phyloP scores from a whole-genome alignment of 2,113 vertebrate species.

The Phyllostomus discolor region DNA sequence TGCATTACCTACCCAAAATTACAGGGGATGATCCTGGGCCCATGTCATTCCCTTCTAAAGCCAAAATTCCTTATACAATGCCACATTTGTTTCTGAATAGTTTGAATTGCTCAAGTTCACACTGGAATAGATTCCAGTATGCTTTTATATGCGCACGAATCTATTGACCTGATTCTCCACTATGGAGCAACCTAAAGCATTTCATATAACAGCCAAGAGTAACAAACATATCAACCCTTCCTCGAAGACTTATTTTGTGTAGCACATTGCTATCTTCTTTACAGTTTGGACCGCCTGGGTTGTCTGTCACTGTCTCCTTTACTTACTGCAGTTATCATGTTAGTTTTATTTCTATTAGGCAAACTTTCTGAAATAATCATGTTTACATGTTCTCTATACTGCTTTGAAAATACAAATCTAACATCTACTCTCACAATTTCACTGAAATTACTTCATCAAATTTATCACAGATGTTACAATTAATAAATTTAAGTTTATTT shows the following conservation, averaged over 20 bases:
- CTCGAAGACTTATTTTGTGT: not conserved
- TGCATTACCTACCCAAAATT: not conserved
- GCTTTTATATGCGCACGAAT: not conserved
- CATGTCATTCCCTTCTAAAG: not conserved
- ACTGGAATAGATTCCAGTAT: not conserved
- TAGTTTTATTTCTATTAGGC: not conserved
- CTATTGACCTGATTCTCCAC: not conserved
- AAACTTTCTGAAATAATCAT: not conserved
- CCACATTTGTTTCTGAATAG: not conserved
- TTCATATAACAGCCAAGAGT: not conserved
- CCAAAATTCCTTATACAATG: not conserved
- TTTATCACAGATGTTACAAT: not conserved
- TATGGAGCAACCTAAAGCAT: not conserved
- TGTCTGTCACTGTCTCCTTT: not conserved
- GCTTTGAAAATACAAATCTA: not conserved
- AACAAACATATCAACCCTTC: not conserved
- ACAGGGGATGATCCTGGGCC: not conserved
- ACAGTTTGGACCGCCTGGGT: not conserved
- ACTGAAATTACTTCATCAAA: not conserved
- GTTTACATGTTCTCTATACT: not conserved
- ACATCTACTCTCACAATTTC: not conserved
- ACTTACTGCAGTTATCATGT: not conserved
- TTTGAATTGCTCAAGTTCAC: not conserved
- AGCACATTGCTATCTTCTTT: not conserved
- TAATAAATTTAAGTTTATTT: not conserved